Conservation (phyloP, 2,113 vertebrate species). For the Charadrius vociferus region DNA sequence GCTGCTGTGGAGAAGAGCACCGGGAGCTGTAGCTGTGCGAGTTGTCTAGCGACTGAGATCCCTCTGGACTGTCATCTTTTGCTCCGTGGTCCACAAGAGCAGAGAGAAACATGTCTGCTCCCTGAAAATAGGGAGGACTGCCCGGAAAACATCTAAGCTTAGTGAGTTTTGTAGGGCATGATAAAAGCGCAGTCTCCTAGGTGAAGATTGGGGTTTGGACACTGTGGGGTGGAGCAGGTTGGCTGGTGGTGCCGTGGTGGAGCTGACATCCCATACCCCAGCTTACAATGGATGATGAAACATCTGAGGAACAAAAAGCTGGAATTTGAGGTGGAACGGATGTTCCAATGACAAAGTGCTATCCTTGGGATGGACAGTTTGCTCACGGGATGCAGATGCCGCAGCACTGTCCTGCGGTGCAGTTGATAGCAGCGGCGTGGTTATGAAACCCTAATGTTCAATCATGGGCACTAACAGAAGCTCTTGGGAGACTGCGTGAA, state of each 20-base stretch:
- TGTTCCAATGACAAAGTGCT: background rate
- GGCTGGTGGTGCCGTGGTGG: background rate
- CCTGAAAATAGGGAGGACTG: background rate
- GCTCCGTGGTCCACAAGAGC: background rate
- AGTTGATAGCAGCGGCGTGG: fast-evolving
- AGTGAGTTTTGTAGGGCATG: background rate
- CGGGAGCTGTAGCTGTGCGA: background rate
- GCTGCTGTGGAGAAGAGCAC: background rate
- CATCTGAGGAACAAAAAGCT: background rate
- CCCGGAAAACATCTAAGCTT: background rate
- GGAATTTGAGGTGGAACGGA: background rate
- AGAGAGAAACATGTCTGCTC: background rate
- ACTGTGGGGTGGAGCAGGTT: background rate
- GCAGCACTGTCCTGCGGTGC: background rate
- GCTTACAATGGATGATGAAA: fast-evolving
- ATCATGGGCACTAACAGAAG: background rate
- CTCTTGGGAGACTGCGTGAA: background rate
- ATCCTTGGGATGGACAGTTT: background rate
- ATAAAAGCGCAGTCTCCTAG: background rate
- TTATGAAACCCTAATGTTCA: background rate
- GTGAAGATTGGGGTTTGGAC: background rate
- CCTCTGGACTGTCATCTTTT: background rate
- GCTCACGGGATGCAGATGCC: background rate
- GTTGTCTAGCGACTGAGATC: background rate
- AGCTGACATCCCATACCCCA: background rate